These are phyloP conservation scores for Hedya salicella DNA, from an alignment of 2,888 invertebrate species.

Conservation along the genomic window DNA sequence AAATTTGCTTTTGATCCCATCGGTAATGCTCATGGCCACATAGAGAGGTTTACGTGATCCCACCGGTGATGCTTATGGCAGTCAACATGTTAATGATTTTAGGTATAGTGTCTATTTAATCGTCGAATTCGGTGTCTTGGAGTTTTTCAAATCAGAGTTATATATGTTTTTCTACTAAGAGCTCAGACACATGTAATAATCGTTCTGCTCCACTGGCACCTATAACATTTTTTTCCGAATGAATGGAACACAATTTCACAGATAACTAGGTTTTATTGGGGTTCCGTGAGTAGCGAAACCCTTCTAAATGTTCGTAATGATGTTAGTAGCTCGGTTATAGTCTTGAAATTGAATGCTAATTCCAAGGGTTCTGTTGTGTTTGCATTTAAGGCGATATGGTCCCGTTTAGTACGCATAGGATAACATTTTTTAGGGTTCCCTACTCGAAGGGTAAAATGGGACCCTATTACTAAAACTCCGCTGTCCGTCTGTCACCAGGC, in stretches of 20 bases:
- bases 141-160: background rate
- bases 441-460: too few relatives aligned
- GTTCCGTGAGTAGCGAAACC: slow-evolving; percentile 5
- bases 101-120: too few relatives aligned
- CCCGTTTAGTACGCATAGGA: too few relatives aligned
- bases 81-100: too few relatives aligned
- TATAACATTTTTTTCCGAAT: slow-evolving; percentile 22
- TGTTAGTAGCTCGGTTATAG: background rate
- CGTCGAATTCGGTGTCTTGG: background rate
- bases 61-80: too few relatives aligned
- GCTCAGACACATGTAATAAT: slow-evolving; percentile 15
- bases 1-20: too few relatives aligned
- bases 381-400: too few relatives aligned
- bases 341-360: background rate
- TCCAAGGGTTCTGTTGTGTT: background rate
- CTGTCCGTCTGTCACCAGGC: too few relatives aligned
- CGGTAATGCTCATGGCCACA: too few relatives aligned
- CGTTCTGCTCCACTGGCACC: slow-evolving; percentile 12
- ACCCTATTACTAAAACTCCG: too few relatives aligned
- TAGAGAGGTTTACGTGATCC: too few relatives aligned
- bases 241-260: slow-evolving; percentile 38
- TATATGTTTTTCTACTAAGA: background rate
- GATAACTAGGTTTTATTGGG: slow-evolving; percentile 33
- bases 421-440: too few relatives aligned
- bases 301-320: background rate